Evolutionary conservation across 2,797 vertebrate species (phyloP).

Genomic region (Jordanella pulchra): DNA sequence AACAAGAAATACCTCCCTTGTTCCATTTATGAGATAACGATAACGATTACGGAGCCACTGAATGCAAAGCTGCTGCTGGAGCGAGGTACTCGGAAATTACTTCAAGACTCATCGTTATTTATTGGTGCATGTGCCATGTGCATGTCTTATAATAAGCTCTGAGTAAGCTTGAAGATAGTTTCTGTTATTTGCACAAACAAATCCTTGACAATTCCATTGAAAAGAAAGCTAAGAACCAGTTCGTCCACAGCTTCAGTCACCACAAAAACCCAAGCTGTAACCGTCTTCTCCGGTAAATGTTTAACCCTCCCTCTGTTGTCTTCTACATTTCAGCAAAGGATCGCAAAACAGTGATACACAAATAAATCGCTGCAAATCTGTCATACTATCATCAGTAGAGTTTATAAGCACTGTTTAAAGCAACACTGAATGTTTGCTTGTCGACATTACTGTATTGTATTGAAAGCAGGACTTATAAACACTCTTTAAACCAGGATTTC

Average conservation of each 20-base stretch:
- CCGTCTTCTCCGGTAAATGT: neutral
- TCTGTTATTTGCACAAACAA: neutral
- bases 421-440: neutral
- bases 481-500: neutral
- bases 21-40: conserved; percentile 75
- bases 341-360: neutral
- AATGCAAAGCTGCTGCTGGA: conserved; percentile 30
- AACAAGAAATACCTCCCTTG: conserved; percentile 68
- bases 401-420: neutral
- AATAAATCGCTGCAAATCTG: neutral
- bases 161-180: neutral
- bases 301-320: neutral
- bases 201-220: neutral
- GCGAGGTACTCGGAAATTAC: conserved; percentile 28
- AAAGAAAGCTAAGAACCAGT: neutral
- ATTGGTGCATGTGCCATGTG: conserved; percentile 16
- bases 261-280: neutral
- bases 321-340: neutral
- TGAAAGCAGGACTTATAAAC: neutral
- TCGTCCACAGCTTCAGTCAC: neutral
- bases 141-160: conserved; percentile 5
- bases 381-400: neutral
- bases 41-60: conserved; percentile 67
- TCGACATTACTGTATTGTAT: neutral
- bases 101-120: conserved; percentile 21